Conservation (phyloP, 1,140 invertebrate species). For the Drosophila asahinai region DNA sequence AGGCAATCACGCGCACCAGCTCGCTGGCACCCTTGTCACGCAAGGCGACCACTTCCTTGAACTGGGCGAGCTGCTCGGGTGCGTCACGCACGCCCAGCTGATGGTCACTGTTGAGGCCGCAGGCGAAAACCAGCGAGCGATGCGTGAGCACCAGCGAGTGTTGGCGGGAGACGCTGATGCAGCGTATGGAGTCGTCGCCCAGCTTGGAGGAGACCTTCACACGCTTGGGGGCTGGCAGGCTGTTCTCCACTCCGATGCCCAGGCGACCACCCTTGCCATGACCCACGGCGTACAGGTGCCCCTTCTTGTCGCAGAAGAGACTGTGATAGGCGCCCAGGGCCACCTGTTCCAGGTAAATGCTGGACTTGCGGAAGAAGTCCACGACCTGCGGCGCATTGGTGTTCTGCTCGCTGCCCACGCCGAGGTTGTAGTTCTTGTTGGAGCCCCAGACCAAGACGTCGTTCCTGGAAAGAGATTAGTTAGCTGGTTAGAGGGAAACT, state of each 20-base stretch:
- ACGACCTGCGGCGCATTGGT: conserved; percentile 70
- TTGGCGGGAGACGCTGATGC: conserved; percentile 86
- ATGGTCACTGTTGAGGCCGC: conserved; percentile 88
- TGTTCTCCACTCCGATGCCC: conserved; percentile 87
- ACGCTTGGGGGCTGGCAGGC: conserved; percentile 86
- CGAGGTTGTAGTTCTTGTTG: conserved; percentile 90
- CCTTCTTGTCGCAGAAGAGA: conserved; percentile 87
- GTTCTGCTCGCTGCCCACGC: conserved; percentile 82
- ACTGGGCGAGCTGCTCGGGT: conserved; percentile 86
- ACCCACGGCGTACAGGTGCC: conserved; percentile 89
- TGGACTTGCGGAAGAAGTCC: conserved; percentile 78
- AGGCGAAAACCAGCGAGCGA: conserved; percentile 87
- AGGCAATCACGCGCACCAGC: conserved; percentile 80
- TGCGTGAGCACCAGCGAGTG: conserved; percentile 88
- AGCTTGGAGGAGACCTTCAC: conserved; percentile 86
- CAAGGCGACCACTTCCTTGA: conserved; percentile 85
- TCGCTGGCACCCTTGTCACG: conserved; percentile 59
- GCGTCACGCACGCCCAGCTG: conserved; percentile 88
- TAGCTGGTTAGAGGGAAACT: not conserved
- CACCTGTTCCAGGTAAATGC: conserved; percentile 84
- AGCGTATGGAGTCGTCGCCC: conserved; percentile 70
- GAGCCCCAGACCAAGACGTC: conserved; percentile 89
- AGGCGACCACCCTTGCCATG: conserved; percentile 90
- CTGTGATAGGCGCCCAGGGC: conserved; percentile 89
- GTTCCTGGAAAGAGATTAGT: conserved; percentile 36